phyloP scores from a whole-genome alignment of 2,797 vertebrate genomes.

The Microctenopoma steveboyesi region DNA sequence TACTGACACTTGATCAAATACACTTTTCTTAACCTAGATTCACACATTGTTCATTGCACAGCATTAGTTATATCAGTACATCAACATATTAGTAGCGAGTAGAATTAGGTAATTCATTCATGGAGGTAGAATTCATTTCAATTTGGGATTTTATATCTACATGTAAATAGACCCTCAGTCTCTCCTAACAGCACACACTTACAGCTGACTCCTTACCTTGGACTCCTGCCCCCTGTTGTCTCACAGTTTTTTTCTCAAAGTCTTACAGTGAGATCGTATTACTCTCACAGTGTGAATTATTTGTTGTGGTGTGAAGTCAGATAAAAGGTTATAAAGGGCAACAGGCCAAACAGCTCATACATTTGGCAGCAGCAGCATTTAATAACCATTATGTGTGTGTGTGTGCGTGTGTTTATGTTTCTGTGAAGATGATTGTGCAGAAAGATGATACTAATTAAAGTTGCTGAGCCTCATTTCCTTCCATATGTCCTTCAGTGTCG shows the following conservation, averaged over 20 bases:
- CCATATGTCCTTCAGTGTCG: conserved; percentile 55
- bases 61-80: not conserved
- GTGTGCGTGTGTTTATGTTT: conserved; percentile 1
- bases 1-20: conserved; percentile 6
- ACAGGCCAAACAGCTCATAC: conserved; percentile 12
- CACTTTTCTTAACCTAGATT: not conserved
- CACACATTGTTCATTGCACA: not conserved
- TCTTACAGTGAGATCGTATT: conserved; percentile 9
- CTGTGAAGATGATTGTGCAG: conserved; percentile 73
- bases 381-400: conserved; percentile 14
- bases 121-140: not conserved
- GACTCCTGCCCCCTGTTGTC: not conserved
- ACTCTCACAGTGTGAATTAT: conserved; percentile 9
- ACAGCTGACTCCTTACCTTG: not conserved
- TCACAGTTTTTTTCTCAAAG: not conserved
- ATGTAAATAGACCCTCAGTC: not conserved
- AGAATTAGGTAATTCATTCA: not conserved
- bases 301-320: conserved; percentile 13
- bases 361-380: conserved; percentile 8
- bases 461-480: conserved; percentile 70
- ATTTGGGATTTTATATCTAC: not conserved
- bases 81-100: not conserved
- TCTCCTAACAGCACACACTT: no score
- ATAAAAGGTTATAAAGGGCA: conserved; percentile 2
- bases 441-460: conserved; percentile 74